Base-by-base conservation (phyloP, 64 coral and sea anemone species). In the Catalaphyllia jardinei region DNA sequence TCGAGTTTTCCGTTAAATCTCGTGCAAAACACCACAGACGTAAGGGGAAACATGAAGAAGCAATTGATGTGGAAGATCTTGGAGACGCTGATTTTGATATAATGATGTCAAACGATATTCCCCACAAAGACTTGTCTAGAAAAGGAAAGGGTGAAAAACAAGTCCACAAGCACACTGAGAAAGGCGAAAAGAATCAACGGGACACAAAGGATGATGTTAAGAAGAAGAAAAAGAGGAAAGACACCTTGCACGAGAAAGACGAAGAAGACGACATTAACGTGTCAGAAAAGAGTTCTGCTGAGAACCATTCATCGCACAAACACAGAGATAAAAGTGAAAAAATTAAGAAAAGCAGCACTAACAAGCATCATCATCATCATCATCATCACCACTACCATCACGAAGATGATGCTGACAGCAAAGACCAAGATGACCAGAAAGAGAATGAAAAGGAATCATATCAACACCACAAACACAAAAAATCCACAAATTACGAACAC, bases 81-180 rank as follows among this genome's bases (percentile, higher is more conserved):
- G 95, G 95, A 60, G 95, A 93, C 50, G 91, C 95, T n/a, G 95
- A 97, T 87, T 97, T 97, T 83, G 95, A 97, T 84, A 97, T 97
- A 74, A 83, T 93, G 82, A 97, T 97, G 91, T 91, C 95, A 10
- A 97, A 97, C 49, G 91, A 97, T 30, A 93, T 97, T 65, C 95
- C 95, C 35, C 95, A 78, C 51, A 82, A 76, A 22, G 29, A 87
- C 19, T 76, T 90, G 29, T 82, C 89, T 60, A 82, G 77, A 52
- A 69, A 93, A 10, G 65, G 73, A 46, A 84, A 88, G 80, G 24
- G 12, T 60, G 74, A 76, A 75, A 19, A 60, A 52, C 18, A 18
- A 20, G n/a, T 20, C 2, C 28, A 92, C 22, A 64, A 95, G 27
- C 64, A 88, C 79, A 77, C 86, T 2, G 61, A 82, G 18, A 64